A percentile compares a stretch with the other conserved stretches of the same genome.
phyloP scores from a whole-genome alignment of 2,888 invertebrate genomes.

The Apocheima hispidaria region DNA sequence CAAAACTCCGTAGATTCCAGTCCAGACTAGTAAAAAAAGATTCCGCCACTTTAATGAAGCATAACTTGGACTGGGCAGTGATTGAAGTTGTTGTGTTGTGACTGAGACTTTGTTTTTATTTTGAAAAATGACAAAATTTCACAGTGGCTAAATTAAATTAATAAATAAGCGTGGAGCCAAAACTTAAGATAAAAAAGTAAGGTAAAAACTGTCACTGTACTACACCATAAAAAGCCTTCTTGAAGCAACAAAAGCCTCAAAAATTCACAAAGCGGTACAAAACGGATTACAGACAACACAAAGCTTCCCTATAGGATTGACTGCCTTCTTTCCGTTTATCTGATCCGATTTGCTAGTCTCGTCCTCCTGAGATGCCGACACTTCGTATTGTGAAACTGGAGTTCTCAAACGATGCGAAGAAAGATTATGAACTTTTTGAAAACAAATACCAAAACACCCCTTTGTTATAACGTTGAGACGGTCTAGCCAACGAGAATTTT shows the following conservation, averaged over 20 bases:
- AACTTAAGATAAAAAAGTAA: neutral
- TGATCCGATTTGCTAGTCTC: constrained; percentile 39
- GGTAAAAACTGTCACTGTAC: constrained; percentile 10
- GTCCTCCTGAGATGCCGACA: constrained; percentile 27
- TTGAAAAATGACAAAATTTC: no score
- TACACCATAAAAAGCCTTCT: constrained; percentile 13
- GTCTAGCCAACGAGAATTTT: no score
- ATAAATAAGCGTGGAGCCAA: no score
- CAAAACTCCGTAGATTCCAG: no score
- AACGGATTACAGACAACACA: constrained; percentile 41
- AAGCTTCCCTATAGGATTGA: constrained; percentile 32
- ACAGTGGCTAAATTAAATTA: no score
- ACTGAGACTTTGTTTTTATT: no score
- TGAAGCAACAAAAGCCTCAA: constrained; percentile 14
- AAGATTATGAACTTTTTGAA: constrained; percentile 29
- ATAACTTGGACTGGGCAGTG: no score
- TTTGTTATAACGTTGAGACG: neutral
- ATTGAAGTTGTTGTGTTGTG: no score
- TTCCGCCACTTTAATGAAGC: no score
- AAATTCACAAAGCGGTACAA: constrained; percentile 32
- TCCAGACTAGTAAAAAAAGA: no score
- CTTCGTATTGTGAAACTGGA: constrained; percentile 23
- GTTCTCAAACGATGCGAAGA: constrained; percentile 15
- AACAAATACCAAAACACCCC: constrained; percentile 19
- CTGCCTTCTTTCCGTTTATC: constrained; percentile 34